Evolutionary conservation across 2,797 vertebrate species (phyloP).

Genomic region (Phataginus tricuspis): DNA sequence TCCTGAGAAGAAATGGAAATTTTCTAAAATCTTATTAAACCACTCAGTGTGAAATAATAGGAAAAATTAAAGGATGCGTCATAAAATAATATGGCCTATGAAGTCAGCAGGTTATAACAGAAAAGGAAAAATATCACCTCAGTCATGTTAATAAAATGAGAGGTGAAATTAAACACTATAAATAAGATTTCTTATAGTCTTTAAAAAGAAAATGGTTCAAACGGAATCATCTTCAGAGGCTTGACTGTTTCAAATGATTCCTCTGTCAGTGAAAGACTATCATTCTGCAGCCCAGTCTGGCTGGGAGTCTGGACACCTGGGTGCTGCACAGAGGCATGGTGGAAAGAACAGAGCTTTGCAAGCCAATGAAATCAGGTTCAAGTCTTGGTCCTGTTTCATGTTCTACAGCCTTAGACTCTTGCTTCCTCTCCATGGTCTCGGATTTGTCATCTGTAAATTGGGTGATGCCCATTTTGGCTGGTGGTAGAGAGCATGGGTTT

Average conservation of each 20-base stretch:
- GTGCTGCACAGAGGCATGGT: background rate
- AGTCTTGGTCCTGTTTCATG: background rate
- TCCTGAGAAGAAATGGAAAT: slow-evolving; percentile 74
- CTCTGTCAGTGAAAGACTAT: background rate
- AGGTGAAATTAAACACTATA: slow-evolving; percentile 76
- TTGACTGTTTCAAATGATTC: slow-evolving; percentile 7
- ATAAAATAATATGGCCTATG: slow-evolving; percentile 77
- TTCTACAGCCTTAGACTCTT: background rate
- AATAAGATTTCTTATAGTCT: slow-evolving; percentile 67
- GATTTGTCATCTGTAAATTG: background rate
- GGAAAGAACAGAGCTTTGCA: background rate
- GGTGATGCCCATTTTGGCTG: background rate
- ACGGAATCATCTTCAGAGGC: slow-evolving; percentile 19
- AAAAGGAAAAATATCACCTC: slow-evolving; percentile 72
- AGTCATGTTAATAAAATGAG: slow-evolving; percentile 73
- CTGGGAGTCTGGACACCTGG: background rate
- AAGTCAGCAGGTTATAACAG: slow-evolving; percentile 79
- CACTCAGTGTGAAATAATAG: slow-evolving; percentile 84
- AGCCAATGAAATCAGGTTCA: background rate
- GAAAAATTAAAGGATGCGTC: slow-evolving; percentile 79
- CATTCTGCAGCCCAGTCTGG: background rate
- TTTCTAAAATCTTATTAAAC: slow-evolving; percentile 83
- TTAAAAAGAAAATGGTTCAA: slow-evolving; percentile 60
- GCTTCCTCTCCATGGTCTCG: background rate
- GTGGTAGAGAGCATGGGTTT: background rate